These are phyloP conservation scores for Anagyrus pseudococci DNA, from an alignment of 2,888 invertebrate genomes.

Conservation along the genomic window DNA sequence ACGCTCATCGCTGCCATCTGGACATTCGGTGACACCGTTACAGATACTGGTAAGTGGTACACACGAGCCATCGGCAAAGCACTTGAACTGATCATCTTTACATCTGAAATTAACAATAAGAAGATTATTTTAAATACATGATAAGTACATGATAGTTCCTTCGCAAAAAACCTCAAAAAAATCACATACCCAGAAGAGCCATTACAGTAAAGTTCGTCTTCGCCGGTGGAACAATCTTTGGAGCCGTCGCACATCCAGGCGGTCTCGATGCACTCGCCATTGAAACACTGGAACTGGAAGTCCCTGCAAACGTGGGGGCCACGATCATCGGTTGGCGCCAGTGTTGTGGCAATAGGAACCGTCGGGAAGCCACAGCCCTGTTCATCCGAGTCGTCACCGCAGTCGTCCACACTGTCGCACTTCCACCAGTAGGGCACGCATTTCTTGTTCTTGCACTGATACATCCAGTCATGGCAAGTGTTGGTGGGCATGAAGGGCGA, in stretches of 20 bases:
- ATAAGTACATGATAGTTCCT: background rate
- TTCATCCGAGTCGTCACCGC: slow-evolving; percentile 79
- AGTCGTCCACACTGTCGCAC: slow-evolving; percentile 79
- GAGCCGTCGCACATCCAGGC: slow-evolving; percentile 71
- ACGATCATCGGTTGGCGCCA: slow-evolving; percentile 42
- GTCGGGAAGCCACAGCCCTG: slow-evolving; percentile 64
- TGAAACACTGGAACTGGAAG: slow-evolving; percentile 67
- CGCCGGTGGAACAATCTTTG: slow-evolving; percentile 66
- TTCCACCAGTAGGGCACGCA: slow-evolving; percentile 84
- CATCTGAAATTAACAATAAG: slow-evolving; percentile 54
- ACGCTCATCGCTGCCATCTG: slow-evolving; percentile 66
- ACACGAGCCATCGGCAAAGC: slow-evolving; percentile 71
- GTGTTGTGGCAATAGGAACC: slow-evolving; percentile 15
- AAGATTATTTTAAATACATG: slow-evolving; percentile 30
- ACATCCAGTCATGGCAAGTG: slow-evolving; percentile 80
- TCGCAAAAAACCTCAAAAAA: background rate
- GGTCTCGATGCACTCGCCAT: slow-evolving; percentile 67
- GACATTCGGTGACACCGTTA: slow-evolving; percentile 65
- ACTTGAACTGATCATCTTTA: slow-evolving; percentile 65
- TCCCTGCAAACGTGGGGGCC: slow-evolving; percentile 61
- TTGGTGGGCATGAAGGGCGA: slow-evolving; percentile 50
- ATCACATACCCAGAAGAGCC: slow-evolving; percentile 8
- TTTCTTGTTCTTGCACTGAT: slow-evolving; percentile 73
- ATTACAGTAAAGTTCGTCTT: slow-evolving; percentile 69
- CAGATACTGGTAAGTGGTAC: slow-evolving; percentile 64